Conservation (phyloP, 23 tunicate genomes). For the Halocynthia roretzi region DNA sequence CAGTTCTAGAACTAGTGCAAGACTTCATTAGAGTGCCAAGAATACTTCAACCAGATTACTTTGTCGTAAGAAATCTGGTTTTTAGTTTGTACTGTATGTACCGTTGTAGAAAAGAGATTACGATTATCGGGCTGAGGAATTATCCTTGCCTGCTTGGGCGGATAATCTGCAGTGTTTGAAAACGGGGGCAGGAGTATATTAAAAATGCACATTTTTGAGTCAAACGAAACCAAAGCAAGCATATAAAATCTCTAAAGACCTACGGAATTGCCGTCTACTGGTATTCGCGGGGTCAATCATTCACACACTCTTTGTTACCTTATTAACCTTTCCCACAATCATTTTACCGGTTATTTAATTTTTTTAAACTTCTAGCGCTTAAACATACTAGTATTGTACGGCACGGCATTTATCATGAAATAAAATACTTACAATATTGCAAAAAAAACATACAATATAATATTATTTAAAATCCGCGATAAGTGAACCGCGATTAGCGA, state of each 20-base stretch:
- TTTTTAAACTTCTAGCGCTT: too few relatives aligned
- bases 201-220: not conserved
- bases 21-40: slow-evolving; percentile 9
- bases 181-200: slow-evolving; percentile 1
- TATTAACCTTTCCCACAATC: too few relatives aligned
- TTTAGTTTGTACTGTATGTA: slow-evolving; percentile 10
- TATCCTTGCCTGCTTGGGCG: not conserved
- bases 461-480: too few relatives aligned
- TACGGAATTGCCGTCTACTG: too few relatives aligned
- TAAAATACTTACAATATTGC: too few relatives aligned
- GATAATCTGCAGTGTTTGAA: not conserved
- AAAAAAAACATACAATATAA: too few relatives aligned
- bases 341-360: too few relatives aligned
- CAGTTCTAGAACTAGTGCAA: slow-evolving; percentile 10
- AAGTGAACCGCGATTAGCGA: too few relatives aligned
- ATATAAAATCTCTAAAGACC: slow-evolving; percentile 3
- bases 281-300: too few relatives aligned
- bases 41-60: not conserved
- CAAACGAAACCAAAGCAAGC: not conserved
- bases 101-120: slow-evolving; percentile 16
- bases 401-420: too few relatives aligned
- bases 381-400: too few relatives aligned
- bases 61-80: slow-evolving; percentile 7
- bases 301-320: too few relatives aligned
- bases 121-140: slow-evolving; percentile 5